Conservation (phyloP, 2,113 vertebrate species). For the Oncorhynchus keta region DNA sequence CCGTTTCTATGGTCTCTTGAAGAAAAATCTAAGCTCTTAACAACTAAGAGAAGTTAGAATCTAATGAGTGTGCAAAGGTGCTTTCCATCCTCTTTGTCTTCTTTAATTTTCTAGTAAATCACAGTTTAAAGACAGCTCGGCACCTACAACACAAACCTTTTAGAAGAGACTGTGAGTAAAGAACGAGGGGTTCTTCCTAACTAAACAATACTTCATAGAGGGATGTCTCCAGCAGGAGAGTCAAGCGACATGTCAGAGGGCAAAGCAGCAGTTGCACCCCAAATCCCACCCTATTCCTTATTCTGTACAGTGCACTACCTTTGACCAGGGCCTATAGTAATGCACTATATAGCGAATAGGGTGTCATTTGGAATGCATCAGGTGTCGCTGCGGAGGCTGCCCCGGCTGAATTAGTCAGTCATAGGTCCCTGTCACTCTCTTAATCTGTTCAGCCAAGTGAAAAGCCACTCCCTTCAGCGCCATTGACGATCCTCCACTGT, state of each 20-base stretch:
- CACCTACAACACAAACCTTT: background rate
- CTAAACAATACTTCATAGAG: slow-evolving; percentile 40
- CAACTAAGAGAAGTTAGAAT: slow-evolving; percentile 36
- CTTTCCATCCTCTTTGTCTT: slow-evolving; percentile 1
- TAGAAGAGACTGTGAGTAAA: background rate
- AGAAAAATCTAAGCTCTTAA: slow-evolving; percentile 62
- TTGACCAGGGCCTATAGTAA: no score
- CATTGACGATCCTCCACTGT: slow-evolving; percentile 43
- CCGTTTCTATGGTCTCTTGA: slow-evolving; percentile 38
- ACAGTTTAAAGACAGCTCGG: background rate
- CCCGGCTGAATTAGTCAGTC: slow-evolving; percentile 68
- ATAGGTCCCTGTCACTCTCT: slow-evolving; percentile 68
- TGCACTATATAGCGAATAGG: no score
- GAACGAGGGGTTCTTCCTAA: background rate
- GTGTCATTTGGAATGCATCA: background rate
- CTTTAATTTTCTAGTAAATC: background rate
- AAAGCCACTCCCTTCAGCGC: slow-evolving; percentile 63
- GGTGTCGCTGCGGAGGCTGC: slow-evolving; percentile 8
- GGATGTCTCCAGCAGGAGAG: slow-evolving; percentile 41
- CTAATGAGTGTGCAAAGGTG: slow-evolving; percentile 54
- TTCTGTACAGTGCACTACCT: no score
- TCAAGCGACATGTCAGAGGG: slow-evolving; percentile 45
- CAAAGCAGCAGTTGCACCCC: no score
- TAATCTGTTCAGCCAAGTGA: slow-evolving; percentile 70
- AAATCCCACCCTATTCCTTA: no score